phyloP scores from a whole-genome alignment of 2,113 vertebrate genomes.

The Lamprologus speciosus region DNA sequence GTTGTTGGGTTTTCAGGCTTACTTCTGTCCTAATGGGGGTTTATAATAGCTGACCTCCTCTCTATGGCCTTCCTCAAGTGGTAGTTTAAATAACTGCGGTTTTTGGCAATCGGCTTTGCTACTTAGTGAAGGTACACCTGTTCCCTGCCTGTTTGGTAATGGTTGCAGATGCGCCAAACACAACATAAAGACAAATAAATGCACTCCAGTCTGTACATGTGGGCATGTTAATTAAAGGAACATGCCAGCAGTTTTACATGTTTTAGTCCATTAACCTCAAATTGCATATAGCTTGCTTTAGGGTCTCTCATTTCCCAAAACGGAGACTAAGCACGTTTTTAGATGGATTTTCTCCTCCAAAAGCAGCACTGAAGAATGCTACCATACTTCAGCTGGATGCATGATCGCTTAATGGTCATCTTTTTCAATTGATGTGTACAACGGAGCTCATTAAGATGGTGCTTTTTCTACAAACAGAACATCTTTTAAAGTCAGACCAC shows the following conservation, averaged over 20 bases:
- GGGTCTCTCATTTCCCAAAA: not conserved
- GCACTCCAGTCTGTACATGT: not conserved
- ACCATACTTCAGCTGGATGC: not conserved
- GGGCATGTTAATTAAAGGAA: not conserved
- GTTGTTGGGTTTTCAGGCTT: not conserved
- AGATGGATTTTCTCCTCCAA: not conserved
- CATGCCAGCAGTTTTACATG: conserved; percentile 20
- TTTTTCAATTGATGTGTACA: not conserved
- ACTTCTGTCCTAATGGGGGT: not conserved
- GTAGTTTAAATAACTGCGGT: not conserved
- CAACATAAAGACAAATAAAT: not conserved
- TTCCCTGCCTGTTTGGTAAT: not conserved
- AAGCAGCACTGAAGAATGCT: not conserved
- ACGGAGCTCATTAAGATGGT: not conserved
- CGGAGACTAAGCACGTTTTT: conserved; percentile 6
- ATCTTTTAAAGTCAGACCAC: not conserved
- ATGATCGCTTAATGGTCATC: not conserved
- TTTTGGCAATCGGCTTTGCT: not conserved
- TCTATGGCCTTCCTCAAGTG: not conserved
- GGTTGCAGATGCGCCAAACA: not conserved
- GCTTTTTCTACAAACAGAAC: not conserved
- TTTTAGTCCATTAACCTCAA: conserved; percentile 41
- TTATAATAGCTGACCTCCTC: not conserved
- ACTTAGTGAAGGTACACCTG: not conserved
- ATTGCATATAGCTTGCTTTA: not conserved